A percentile compares a stretch with the other conserved stretches of the same genome.
phyloP scores from a whole-genome alignment of 2,888 invertebrate species.

The Drosophila barbarae region DNA sequence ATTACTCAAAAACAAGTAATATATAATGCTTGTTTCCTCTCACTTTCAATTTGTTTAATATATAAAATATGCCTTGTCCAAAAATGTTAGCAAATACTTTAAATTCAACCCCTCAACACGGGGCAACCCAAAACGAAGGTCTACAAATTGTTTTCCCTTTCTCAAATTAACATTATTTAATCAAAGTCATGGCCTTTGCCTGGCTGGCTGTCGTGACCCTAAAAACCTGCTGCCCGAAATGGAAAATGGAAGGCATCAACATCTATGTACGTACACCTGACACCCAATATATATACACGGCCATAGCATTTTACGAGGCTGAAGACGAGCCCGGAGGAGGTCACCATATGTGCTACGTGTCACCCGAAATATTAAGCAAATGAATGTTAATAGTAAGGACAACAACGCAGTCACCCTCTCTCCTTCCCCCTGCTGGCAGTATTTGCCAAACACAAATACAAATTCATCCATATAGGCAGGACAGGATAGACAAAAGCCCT shows the following conservation, averaged over 20 bases:
- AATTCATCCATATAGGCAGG: slow-evolving; percentile 29
- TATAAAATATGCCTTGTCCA: neutral
- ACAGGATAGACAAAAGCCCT: slow-evolving; percentile 31
- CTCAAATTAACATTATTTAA: slow-evolving; percentile 71
- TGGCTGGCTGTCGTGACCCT: slow-evolving; percentile 37
- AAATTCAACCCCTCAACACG: slow-evolving; percentile 9
- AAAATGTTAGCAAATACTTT: slow-evolving; percentile 7
- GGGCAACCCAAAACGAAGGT: slow-evolving; percentile 3
- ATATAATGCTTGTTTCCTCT: neutral
- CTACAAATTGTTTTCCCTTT: slow-evolving; percentile 43
- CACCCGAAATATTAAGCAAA: slow-evolving; percentile 45
- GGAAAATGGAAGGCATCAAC: slow-evolving; percentile 21
- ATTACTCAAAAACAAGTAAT: neutral
- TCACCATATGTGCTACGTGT: slow-evolving; percentile 55
- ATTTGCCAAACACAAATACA: slow-evolving; percentile 38
- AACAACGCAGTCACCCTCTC: slow-evolving; percentile 9
- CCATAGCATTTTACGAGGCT: slow-evolving; percentile 26
- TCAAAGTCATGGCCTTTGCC: slow-evolving; percentile 46
- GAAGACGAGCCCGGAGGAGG: slow-evolving; percentile 19
- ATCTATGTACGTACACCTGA: slow-evolving; percentile 51
- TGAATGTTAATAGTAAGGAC: slow-evolving; percentile 49
- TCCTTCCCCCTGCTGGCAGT: slow-evolving; percentile 12
- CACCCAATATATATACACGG: slow-evolving; percentile 39
- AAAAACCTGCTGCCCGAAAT: slow-evolving; percentile 27
- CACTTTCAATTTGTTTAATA: too few species aligned